Conservation (phyloP, 2,797 vertebrate species). For the Parauchenoglanis ngamensis region DNA sequence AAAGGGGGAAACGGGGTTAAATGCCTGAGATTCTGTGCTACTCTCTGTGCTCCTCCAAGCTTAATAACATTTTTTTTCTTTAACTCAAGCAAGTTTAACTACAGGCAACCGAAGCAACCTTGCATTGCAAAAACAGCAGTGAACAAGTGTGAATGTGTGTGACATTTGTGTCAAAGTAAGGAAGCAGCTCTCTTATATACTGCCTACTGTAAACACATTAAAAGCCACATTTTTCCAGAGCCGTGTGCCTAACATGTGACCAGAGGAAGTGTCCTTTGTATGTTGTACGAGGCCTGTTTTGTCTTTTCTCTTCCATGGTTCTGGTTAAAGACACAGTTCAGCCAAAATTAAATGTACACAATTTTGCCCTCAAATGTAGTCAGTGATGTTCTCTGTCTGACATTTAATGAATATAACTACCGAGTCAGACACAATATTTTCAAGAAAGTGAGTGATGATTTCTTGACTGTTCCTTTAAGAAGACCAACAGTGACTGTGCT, state of each 20-base stretch:
- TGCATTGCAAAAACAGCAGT: neutral
- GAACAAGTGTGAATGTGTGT: constrained; percentile 7
- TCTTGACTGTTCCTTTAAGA: neutral
- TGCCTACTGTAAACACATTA: constrained; percentile 42
- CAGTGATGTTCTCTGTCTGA: neutral
- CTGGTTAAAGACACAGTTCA: neutral
- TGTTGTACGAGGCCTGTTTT: neutral
- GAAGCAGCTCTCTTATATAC: constrained; percentile 35
- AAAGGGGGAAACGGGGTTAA: constrained; percentile 24
- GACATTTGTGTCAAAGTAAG: constrained; percentile 43
- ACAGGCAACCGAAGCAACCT: constrained; percentile 15
- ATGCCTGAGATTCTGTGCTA: constrained; percentile 43
- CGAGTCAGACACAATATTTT: neutral
- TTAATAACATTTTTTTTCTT: constrained; percentile 35
- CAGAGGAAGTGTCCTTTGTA: constrained; percentile 39
- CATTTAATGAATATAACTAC: neutral
- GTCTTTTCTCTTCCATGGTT: constrained; percentile 16
- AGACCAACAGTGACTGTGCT: neutral
- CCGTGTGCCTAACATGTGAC: constrained; percentile 45
- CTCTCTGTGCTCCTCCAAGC: constrained; percentile 19
- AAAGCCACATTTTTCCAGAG: constrained; percentile 42
- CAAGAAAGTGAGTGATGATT: neutral
- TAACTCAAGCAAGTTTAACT: constrained; percentile 29
- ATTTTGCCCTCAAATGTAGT: neutral
- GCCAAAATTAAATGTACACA: neutral